phyloP scores from a whole-genome alignment of 2,797 vertebrate species.

The Oreochromis grahami region DNA sequence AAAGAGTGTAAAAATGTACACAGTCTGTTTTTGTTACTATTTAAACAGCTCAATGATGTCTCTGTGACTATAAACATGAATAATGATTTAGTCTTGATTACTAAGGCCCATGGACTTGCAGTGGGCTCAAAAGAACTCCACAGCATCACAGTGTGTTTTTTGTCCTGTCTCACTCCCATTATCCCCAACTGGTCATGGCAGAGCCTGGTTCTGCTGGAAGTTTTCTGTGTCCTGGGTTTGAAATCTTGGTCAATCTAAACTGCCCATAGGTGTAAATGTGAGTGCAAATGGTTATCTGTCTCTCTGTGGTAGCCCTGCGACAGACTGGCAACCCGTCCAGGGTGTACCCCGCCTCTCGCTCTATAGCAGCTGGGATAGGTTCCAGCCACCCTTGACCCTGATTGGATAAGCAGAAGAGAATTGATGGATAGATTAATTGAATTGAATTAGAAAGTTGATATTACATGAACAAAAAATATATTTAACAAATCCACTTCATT shows the following conservation, averaged over 20 bases:
- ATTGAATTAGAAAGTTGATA: neutral
- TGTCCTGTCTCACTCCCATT: rapidly evolving
- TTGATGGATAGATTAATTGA: neutral
- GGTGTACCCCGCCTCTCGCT: neutral
- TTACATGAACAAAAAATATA: neutral
- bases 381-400: neutral
- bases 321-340: neutral
- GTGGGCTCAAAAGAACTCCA: neutral
- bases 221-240: neutral
- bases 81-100: neutral
- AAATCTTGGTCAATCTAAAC: neutral
- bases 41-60: neutral
- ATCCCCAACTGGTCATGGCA: neutral
- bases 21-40: neutral
- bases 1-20: neutral
- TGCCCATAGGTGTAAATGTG: neutral
- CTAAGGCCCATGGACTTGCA: neutral
- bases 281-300: neutral
- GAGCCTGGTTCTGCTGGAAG: neutral
- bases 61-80: neutral
- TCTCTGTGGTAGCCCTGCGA: neutral
- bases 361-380: neutral
- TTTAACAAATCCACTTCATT: neutral
- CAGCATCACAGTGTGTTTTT: neutral
- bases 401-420: neutral